phyloP scores from a whole-genome alignment of 2,113 vertebrate species.

The Myrmophylax atrothorax region DNA sequence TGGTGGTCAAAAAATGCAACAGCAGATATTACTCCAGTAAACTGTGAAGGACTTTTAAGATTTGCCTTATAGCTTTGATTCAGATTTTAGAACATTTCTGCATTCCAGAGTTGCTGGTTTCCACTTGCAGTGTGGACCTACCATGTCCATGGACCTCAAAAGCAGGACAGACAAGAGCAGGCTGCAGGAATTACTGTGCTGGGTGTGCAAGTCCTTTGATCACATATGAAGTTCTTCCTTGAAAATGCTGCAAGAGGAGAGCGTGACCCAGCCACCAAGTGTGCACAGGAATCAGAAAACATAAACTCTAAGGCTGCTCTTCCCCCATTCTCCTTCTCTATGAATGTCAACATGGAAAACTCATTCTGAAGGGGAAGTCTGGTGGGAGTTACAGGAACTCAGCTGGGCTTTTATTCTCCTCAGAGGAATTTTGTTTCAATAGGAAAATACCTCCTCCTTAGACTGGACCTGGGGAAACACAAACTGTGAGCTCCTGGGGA shows the following conservation, averaged over 20 bases:
- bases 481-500: neutral
- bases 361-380: constrained; percentile 40
- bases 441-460: constrained; percentile 1
- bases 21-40: neutral
- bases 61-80: neutral
- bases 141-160: neutral
- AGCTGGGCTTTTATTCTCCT: neutral
- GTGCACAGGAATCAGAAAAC: accelerated
- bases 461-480: neutral
- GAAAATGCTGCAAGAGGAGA: neutral
- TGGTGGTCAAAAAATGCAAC: neutral
- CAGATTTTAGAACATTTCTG: neutral
- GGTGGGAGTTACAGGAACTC: constrained; percentile 44
- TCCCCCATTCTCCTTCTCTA: neutral
- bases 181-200: neutral
- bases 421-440: neutral
- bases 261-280: neutral
- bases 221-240: accelerated
- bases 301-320: neutral
- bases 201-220: neutral
- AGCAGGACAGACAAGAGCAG: neutral
- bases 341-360: constrained; percentile 4
- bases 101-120: neutral
- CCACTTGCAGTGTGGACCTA: accelerated
- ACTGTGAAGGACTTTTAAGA: neutral